phyloP scores from a whole-genome alignment of 2,888 invertebrate genomes.

The Heliconius hortense region DNA sequence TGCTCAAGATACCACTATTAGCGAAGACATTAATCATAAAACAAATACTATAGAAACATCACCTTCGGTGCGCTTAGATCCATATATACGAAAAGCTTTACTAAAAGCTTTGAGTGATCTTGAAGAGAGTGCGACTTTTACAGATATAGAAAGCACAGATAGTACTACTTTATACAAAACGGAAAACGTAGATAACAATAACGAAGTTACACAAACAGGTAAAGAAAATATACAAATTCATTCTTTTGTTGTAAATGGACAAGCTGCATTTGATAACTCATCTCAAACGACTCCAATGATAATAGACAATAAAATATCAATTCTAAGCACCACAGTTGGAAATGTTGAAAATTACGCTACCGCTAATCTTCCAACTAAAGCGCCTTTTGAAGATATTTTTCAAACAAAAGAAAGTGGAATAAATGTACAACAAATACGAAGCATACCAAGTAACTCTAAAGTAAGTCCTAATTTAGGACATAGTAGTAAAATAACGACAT shows the following conservation, averaged over 20 bases:
- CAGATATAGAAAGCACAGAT: constrained; percentile 68
- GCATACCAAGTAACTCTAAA: constrained; percentile 60
- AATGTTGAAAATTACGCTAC: constrained; percentile 76
- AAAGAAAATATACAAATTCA: constrained; percentile 74
- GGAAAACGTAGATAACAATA: constrained; percentile 44
- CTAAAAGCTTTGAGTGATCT: constrained; percentile 89
- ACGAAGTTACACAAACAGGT: constrained; percentile 45
- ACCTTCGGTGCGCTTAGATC: constrained; percentile 85
- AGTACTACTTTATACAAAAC: constrained; percentile 59
- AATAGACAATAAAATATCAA: constrained; percentile 70
- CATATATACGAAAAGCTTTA: constrained; percentile 87
- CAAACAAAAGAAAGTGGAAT: constrained; percentile 64
- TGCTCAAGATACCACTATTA: constrained; percentile 59
- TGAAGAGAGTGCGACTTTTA: constrained; percentile 82
- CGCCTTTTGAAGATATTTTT: constrained; percentile 70
- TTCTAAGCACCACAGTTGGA: constrained; percentile 70
- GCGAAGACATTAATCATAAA: constrained; percentile 61
- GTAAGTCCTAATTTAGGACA: constrained; percentile 43
- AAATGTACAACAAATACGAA: constrained; percentile 70
- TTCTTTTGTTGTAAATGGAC: constrained; percentile 79
- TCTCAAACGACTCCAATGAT: constrained; percentile 61
- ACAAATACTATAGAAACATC: constrained; percentile 71
- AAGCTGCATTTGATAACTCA: constrained; percentile 66
- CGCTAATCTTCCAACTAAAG: constrained; percentile 64
- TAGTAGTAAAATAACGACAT: constrained; percentile 51